A percentile compares a stretch with the other conserved stretches of the same genome.
phyloP scores from a whole-genome alignment of 2,797 vertebrate species.

The Amniataba percoides region DNA sequence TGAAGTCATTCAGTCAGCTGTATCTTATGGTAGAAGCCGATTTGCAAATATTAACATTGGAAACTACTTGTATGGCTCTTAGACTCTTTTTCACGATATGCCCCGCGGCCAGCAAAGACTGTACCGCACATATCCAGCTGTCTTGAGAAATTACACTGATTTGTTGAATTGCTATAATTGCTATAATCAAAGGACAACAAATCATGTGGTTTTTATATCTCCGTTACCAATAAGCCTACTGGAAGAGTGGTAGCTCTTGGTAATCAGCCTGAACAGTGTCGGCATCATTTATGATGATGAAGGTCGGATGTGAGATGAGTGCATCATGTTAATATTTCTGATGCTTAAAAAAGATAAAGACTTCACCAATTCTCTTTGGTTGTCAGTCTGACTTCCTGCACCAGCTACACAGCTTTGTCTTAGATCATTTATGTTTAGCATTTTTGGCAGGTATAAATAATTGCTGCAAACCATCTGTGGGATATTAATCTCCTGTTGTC shows the following conservation, averaged over 20 bases:
- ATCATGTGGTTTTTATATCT: constrained; percentile 1
- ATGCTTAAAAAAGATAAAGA: neutral
- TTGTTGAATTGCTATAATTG: neutral
- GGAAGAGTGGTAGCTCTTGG: neutral
- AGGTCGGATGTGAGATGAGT: too few relatives aligned
- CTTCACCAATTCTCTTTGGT: neutral
- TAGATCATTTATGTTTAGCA: constrained; percentile 5
- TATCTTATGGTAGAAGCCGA: too few relatives aligned
- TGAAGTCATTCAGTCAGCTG: too few relatives aligned
- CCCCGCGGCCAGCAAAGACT: neutral
- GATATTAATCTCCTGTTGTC: constrained; percentile 18
- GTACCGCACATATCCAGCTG: neutral
- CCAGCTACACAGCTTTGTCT: neutral
- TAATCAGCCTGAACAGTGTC: neutral
- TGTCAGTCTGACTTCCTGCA: neutral
- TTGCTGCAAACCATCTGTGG: constrained; percentile 4
- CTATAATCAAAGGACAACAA: constrained; percentile 15
- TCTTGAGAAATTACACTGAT: constrained; percentile 1
- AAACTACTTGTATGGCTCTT: too few relatives aligned
- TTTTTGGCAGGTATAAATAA: constrained; percentile 1
- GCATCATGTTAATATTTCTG: neutral
- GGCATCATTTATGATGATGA: neutral
- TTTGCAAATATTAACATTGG: too few relatives aligned
- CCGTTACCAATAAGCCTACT: neutral
- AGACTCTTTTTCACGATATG: neutral